phyloP scores from a whole-genome alignment of 2,797 vertebrate species.

The Lacerta viridis region DNA sequence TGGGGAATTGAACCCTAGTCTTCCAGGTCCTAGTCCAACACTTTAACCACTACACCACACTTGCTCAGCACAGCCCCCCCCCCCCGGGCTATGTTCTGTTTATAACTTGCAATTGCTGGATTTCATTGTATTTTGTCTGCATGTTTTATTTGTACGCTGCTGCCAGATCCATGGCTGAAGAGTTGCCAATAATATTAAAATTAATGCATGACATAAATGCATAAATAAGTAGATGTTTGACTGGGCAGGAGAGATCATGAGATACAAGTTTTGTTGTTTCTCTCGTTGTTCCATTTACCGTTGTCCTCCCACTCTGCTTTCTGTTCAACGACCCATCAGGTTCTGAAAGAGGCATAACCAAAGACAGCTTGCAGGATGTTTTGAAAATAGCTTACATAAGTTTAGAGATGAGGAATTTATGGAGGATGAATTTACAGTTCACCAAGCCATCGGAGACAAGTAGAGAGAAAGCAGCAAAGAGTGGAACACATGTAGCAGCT shows the following conservation, averaged over 20 bases:
- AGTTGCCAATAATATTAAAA: conserved; percentile 1
- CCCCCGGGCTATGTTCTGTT: background rate
- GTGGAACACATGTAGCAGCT: conserved; percentile 16
- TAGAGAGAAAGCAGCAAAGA: background rate
- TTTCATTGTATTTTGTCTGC: background rate
- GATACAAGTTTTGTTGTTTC: background rate
- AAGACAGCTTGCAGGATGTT: conserved; percentile 59
- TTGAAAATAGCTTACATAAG: conserved; percentile 56
- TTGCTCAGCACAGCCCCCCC: too few species aligned
- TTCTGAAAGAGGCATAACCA: conserved; percentile 69
- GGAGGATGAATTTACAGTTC: conserved; percentile 37
- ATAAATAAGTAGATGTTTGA: conserved; percentile 46
- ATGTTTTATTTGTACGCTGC: background rate
- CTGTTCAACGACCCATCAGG: background rate
- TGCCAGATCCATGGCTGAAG: background rate
- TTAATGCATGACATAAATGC: too few species aligned
- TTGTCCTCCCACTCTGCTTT: background rate
- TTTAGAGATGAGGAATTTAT: conserved; percentile 57
- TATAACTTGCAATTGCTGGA: background rate
- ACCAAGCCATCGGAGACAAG: conserved; percentile 19
- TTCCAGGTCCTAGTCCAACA: too few species aligned
- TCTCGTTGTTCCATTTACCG: background rate
- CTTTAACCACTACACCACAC: too few species aligned
- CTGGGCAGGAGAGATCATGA: conserved; percentile 20
- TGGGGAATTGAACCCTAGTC: too few species aligned